These are phyloP conservation scores for Caretta caretta DNA, from an alignment of 2,113 vertebrate genomes.

Conservation along the genomic window DNA sequence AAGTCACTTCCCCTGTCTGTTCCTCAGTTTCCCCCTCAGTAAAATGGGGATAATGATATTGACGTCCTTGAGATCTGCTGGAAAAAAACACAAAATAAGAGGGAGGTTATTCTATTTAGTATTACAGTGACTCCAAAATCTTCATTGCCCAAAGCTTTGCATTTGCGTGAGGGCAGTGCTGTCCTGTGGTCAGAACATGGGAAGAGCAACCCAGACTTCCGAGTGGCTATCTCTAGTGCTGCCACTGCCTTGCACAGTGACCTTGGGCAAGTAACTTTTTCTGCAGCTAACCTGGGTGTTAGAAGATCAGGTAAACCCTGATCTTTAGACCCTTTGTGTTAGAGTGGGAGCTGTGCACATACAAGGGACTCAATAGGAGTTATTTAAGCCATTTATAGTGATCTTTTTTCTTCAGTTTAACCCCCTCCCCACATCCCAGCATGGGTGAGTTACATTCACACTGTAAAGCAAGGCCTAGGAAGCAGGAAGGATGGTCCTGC, in stretches of 20 bases:
- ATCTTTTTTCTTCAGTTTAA: not conserved
- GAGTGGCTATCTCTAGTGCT: not conserved
- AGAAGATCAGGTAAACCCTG: not conserved
- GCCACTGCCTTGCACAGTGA: not conserved
- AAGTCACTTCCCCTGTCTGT: not conserved
- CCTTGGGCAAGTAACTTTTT: not conserved
- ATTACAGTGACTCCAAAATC: not conserved
- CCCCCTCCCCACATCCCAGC: too few species aligned
- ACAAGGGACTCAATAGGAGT: not conserved
- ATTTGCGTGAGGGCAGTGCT: not conserved
- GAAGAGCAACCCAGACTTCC: not conserved
- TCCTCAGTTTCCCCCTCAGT: not conserved
- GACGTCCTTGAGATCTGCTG: accelerated
- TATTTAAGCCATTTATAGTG: not conserved
- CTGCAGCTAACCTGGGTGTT: not conserved
- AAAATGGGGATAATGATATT: not conserved
- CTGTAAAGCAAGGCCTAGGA: not conserved
- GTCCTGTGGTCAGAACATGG: not conserved
- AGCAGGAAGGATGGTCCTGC: not conserved
- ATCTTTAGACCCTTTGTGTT: not conserved
- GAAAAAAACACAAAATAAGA: not conserved
- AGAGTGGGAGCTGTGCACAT: not conserved
- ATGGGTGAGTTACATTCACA: not conserved
- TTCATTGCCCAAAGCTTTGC: not conserved
- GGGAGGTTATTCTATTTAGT: not conserved